phyloP scores from a whole-genome alignment of 1,140 invertebrate species.

The Bombus waltoni region DNA sequence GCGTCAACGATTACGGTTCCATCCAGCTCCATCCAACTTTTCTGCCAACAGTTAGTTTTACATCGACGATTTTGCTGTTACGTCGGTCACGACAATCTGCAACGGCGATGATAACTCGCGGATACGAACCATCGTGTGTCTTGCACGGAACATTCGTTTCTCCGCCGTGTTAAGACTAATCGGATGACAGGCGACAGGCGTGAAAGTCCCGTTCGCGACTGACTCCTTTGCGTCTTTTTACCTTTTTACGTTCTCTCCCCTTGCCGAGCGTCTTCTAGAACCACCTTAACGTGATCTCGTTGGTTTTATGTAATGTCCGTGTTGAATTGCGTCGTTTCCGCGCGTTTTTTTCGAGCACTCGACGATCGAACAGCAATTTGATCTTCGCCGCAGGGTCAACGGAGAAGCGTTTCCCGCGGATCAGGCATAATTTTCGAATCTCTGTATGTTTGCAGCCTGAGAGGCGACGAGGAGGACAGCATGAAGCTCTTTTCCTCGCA shows the following conservation, averaged over 20 bases:
- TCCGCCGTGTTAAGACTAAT: not conserved
- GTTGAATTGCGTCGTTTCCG: constrained; percentile 13
- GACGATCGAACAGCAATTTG: not conserved
- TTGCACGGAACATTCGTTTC: not conserved
- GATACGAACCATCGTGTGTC: not conserved
- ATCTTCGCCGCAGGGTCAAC: not conserved
- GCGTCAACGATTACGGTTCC: not conserved
- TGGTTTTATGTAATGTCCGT: constrained; percentile 8
- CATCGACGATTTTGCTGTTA: not conserved
- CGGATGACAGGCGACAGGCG: not conserved
- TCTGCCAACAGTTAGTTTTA: not conserved
- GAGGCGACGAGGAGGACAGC: constrained; percentile 51
- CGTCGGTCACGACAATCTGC: not conserved
- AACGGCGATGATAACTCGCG: not conserved
- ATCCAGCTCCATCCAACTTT: too few relatives aligned
- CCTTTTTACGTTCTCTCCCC: not conserved
- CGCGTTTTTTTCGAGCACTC: not conserved
- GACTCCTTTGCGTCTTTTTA: not conserved
- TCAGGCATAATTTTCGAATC: constrained; percentile 36
- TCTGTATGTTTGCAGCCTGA: constrained; percentile 55
- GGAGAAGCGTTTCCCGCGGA: not conserved
- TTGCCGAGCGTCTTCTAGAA: not conserved
- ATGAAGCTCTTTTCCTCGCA: constrained; percentile 56
- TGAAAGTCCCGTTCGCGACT: constrained; percentile 20
- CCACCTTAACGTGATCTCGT: not conserved